Evolutionary conservation across 2,888 invertebrate genomes (phyloP), one percentile per base, ranked within the genome.

Genomic region (Synanthedon formicaeformis): DNA sequence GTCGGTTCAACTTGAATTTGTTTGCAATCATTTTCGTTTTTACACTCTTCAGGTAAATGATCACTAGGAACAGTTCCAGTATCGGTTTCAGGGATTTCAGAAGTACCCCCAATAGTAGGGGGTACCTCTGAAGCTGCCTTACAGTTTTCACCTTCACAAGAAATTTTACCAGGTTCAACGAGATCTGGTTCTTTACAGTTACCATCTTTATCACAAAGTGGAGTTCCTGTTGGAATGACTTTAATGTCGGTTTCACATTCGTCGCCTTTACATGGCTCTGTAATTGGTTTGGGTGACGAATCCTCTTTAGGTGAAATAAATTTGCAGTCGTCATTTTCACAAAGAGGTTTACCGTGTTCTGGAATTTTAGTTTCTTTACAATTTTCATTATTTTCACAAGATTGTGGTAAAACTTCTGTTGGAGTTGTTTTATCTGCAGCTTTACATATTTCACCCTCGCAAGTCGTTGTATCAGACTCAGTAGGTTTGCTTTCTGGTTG

Each of bases 161-260:
- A 14, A 14, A 45, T n/a, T 45, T 45, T 45, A 13, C n/a, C 45
- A n/a, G 45, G 12, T 54, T 51, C 27, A 41, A 61, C 57, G 16
- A 62, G 57, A 41, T 58, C 63, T 27, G 59, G 53, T 53, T 55
- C 57, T 18, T 56, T 56, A 53, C 71, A 77, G 45, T 62, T 65
- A 48, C 53, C 57, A 55, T 65, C 60, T 52, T 68, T 64, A 16
- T 61, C 58, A 56, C 76, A 71, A 41, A 40, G 13, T 12, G 13
- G 6, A n/a, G 13, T n/a, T 50, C 4, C 34, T n/a, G 13, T 40
- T 16, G 13, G 13, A 45, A 45, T n/a, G 10, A 34, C 10, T 34
- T 34, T 34, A 45, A 14, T n/a, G 4, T 13, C 45, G 14, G 14
- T n/a, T 45, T 45, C 49, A 49, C 49, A 49, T 12, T 16, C 49